Evolutionary conservation across 2,113 vertebrate species (phyloP).

Genomic region (Oncorhynchus nerka): DNA sequence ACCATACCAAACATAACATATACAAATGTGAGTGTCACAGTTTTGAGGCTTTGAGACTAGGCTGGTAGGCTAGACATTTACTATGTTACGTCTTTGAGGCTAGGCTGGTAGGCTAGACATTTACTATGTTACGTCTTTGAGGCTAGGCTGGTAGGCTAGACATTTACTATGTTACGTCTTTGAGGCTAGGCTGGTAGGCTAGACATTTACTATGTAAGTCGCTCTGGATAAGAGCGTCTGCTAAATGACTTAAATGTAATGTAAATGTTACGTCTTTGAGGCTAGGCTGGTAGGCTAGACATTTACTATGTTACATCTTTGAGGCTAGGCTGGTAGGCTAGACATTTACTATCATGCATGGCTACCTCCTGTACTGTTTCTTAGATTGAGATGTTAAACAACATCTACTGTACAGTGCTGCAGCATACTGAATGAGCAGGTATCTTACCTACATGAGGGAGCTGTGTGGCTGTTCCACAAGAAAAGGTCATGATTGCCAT

Average conservation of each 20-base stretch:
- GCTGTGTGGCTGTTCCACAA: conserved; percentile 35
- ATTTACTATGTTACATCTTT: no score
- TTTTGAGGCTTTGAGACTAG: no score
- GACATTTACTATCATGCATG: conserved; percentile 14
- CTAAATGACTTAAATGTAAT: no score
- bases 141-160: background rate
- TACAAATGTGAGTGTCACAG: no score
- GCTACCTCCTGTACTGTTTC: conserved; percentile 19
- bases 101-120: background rate
- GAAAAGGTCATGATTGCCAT: conserved; percentile 50
- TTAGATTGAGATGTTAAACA: conserved; percentile 32
- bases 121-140: conserved; percentile 4
- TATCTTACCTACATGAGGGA: conserved; percentile 49
- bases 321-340: background rate
- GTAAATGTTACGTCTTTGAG: no score
- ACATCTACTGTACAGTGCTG: conserved; percentile 13
- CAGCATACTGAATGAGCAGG: conserved; percentile 19
- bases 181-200: background rate
- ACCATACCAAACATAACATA: no score
- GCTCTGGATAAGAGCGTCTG: no score
- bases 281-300: no score
- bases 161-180: no score
- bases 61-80: no score
- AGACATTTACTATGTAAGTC: conserved; percentile 22
- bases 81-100: no score